A percentile compares a stretch with the other conserved stretches of the same genome.
Conservation (phyloP, 2,888 invertebrate species). For the Watsonalla cultraria region DNA sequence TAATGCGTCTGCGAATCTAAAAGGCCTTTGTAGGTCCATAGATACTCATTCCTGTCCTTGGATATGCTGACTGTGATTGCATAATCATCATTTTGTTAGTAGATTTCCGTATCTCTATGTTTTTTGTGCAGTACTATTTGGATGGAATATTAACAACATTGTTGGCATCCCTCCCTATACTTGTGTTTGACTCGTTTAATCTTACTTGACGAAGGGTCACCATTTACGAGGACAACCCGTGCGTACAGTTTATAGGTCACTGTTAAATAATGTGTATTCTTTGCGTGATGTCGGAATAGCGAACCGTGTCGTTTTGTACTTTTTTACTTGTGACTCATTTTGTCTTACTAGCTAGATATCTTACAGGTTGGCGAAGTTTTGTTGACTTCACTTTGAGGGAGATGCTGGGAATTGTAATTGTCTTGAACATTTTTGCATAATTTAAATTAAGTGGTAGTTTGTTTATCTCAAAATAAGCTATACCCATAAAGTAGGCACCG, state of each 20-base stretch:
- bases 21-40: too few species aligned
- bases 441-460: too few species aligned
- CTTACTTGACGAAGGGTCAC: slow-evolving; percentile 41
- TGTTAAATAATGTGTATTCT: slow-evolving; percentile 62
- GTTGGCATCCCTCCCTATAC: slow-evolving; percentile 17
- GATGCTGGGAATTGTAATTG: slow-evolving; percentile 2
- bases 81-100: too few species aligned
- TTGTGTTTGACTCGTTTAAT: slow-evolving; percentile 43
- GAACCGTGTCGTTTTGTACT: slow-evolving; percentile 46
- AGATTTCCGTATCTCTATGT: neutral
- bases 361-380: slow-evolving; percentile 20
- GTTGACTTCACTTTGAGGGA: slow-evolving; percentile 23
- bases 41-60: too few species aligned
- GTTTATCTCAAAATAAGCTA: too few species aligned
- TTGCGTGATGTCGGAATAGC: slow-evolving; percentile 49
- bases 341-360: slow-evolving; percentile 19
- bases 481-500: too few species aligned
- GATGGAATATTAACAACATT: slow-evolving; percentile 16
- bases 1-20: too few species aligned
- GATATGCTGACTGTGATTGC: too few species aligned
- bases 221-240: slow-evolving; percentile 51
- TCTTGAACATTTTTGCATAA: too few species aligned
- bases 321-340: slow-evolving; percentile 59
- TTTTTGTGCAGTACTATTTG: neutral
- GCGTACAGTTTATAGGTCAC: slow-evolving; percentile 52